phyloP scores from a whole-genome alignment of 2,888 invertebrate species.

The Conus canariensis region DNA sequence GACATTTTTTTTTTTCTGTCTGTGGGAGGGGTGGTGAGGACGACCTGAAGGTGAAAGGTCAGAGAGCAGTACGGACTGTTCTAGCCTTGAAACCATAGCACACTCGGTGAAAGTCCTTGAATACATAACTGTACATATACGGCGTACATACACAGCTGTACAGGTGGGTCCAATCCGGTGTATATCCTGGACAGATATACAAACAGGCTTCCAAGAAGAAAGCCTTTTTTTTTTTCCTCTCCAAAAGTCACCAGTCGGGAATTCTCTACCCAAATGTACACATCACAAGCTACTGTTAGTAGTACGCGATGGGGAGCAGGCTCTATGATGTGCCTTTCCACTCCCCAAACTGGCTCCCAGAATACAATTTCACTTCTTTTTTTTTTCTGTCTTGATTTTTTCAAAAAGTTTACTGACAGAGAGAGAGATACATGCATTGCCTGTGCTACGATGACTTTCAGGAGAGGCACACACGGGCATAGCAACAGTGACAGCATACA shows the following conservation, averaged over 20 bases:
- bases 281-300: background rate
- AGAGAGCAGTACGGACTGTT: too few species aligned
- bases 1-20: too few species aligned
- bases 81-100: too few species aligned
- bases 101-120: too few species aligned
- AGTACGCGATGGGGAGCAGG: background rate
- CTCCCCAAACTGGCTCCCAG: background rate
- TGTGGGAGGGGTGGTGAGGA: too few species aligned
- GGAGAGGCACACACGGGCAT: slow-evolving; percentile 9
- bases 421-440: background rate
- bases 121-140: too few species aligned
- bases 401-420: background rate
- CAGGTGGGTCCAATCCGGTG: slow-evolving; percentile 14
- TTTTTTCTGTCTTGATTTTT: background rate
- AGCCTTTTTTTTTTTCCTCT: background rate
- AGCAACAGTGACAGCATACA: background rate
- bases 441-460: background rate
- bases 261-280: slow-evolving; percentile 25
- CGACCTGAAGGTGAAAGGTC: too few species aligned
- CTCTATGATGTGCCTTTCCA: background rate
- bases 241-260: background rate
- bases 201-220: background rate
- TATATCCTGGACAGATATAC: background rate
- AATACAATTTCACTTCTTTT: background rate
- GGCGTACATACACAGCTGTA: background rate